These are phyloP conservation scores for Grus americana DNA, from an alignment of 2,113 vertebrate genomes.

Conservation along the genomic window DNA sequence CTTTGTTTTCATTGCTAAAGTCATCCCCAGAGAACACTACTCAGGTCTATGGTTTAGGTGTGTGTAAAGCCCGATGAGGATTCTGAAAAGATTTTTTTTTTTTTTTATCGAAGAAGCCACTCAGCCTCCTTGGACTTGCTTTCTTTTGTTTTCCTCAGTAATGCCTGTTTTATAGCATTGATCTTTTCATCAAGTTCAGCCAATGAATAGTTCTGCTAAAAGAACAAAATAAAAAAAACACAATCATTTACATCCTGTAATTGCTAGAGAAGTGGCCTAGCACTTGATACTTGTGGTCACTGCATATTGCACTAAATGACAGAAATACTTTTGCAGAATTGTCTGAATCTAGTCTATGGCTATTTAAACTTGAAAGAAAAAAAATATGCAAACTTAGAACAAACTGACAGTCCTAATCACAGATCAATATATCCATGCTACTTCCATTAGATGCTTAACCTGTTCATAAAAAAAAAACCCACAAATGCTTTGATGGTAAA, in stretches of 20 bases:
- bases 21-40: background rate
- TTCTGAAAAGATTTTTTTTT: background rate
- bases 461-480: background rate
- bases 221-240: constrained; percentile 58
- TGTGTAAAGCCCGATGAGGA: background rate
- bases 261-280: constrained; percentile 40
- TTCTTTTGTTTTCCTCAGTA: constrained; percentile 88
- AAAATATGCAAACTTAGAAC: background rate
- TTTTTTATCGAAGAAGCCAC: constrained; percentile 73
- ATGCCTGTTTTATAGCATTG: constrained; percentile 87
- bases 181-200: constrained; percentile 97
- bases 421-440: background rate
- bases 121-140: constrained; percentile 74
- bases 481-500: background rate
- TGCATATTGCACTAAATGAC: background rate
- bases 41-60: background rate
- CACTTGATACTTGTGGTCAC: background rate
- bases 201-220: constrained; percentile 88
- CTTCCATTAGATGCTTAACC: background rate
- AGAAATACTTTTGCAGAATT: background rate
- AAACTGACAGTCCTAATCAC: background rate
- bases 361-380: background rate
- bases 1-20: background rate
- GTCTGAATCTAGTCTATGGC: background rate
- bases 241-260: constrained; percentile 55